These are phyloP conservation scores for Archaeoteleia sp. DNA, from an alignment of 2,888 invertebrate genomes.

Conservation along the genomic window DNA sequence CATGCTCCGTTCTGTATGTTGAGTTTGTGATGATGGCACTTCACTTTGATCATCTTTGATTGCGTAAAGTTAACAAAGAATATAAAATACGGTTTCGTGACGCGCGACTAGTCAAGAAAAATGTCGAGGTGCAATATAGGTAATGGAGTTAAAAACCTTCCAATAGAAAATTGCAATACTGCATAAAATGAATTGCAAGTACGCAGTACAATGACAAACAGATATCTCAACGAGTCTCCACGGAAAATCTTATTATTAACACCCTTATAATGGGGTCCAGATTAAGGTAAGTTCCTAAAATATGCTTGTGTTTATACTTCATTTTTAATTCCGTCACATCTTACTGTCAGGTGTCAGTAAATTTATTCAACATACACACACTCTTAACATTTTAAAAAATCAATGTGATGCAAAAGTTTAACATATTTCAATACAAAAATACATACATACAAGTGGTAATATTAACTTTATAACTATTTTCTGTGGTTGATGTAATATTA, in stretches of 20 bases:
- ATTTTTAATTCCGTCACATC: slow-evolving; percentile 12
- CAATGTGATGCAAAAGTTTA: no score
- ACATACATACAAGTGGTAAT: no score
- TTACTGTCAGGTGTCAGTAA: no score
- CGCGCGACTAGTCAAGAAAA: no score
- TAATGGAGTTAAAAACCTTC: no score
- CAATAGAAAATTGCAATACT: slow-evolving; percentile 19
- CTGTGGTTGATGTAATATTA: no score
- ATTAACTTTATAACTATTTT: no score
- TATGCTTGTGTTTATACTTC: slow-evolving; percentile 43
- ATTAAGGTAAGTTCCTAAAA: slow-evolving; percentile 76
- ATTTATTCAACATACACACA: no score
- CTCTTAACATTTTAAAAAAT: no score
- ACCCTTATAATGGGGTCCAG: slow-evolving; percentile 76
- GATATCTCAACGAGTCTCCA: slow-evolving; percentile 10
- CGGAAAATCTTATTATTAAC: slow-evolving; percentile 76
- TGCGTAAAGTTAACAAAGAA: slow-evolving; percentile 7
- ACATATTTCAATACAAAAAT: no score
- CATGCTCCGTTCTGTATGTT: background rate
- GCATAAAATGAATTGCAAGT: slow-evolving; percentile 14
- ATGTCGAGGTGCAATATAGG: slow-evolving; percentile 14
- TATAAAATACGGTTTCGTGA: background rate
- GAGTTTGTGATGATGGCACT: slow-evolving; percentile 11
- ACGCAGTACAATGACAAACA: slow-evolving; percentile 41
- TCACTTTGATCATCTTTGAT: slow-evolving; percentile 3